phyloP scores from a whole-genome alignment of 2,888 invertebrate genomes.

The Dolichomitus sp. region DNA sequence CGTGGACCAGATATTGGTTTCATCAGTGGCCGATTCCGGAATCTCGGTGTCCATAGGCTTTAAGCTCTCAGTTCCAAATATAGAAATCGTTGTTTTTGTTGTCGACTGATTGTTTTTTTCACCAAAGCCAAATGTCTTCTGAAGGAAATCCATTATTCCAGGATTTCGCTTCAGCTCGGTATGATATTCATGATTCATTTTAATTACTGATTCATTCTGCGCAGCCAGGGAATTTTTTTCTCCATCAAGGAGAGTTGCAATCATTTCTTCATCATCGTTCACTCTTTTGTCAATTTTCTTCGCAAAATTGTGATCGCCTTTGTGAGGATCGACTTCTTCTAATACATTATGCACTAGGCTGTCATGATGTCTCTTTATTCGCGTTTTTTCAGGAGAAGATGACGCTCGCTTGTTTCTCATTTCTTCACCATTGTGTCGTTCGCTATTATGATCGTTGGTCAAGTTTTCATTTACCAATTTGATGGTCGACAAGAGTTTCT shows the following conservation, averaged over 20 bases:
- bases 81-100: slow-evolving; percentile 20
- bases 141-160: slow-evolving; percentile 61
- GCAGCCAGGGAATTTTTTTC: not conserved
- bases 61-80: slow-evolving; percentile 47
- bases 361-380: slow-evolving; percentile 51
- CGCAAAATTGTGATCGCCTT: not conserved
- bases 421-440: slow-evolving; percentile 15
- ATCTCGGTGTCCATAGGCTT: slow-evolving; percentile 21
- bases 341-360: not conserved
- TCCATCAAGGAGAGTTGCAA: not conserved
- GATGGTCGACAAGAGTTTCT: slow-evolving; percentile 71
- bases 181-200: not conserved
- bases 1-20: slow-evolving; percentile 23
- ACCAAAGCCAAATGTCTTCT: slow-evolving; percentile 60
- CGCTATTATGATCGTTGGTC: slow-evolving; percentile 53
- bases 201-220: not conserved
- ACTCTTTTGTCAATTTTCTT: not conserved
- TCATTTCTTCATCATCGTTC: not conserved
- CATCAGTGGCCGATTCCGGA: slow-evolving; percentile 16
- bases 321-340: not conserved
- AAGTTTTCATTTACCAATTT: slow-evolving; percentile 72
- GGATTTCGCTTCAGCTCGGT: slow-evolving; percentile 56
- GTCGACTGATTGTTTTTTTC: slow-evolving; percentile 18
- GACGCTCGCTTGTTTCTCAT: slow-evolving; percentile 21
- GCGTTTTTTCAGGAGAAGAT: slow-evolving; percentile 13